phyloP scores from a whole-genome alignment of 2,113 vertebrate genomes.

The Perca schrenkii region DNA sequence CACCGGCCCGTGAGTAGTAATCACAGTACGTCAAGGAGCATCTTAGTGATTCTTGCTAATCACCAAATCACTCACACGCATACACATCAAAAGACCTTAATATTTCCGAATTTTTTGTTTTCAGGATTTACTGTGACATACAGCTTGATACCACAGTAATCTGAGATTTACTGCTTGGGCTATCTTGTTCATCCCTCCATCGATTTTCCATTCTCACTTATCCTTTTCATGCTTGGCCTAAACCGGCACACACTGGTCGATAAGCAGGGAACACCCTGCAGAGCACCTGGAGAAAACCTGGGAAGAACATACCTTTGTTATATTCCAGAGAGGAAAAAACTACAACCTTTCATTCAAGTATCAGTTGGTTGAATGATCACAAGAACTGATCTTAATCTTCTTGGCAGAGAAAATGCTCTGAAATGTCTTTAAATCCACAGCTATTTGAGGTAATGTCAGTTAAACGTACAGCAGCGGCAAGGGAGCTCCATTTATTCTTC shows the following conservation, averaged over 20 bases:
- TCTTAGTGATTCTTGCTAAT: neutral
- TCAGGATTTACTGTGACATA: constrained; percentile 9
- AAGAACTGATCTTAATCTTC: constrained; percentile 3
- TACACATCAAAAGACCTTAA: neutral
- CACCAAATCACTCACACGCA: neutral
- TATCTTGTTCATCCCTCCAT: constrained; percentile 40
- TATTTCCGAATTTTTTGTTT: neutral
- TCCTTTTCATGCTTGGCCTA: constrained; percentile 33
- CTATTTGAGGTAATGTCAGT: constrained; percentile 1
- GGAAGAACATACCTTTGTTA: neutral
- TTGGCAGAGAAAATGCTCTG: constrained; percentile 2
- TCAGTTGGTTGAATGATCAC: constrained; percentile 23
- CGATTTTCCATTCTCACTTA: constrained; percentile 37
- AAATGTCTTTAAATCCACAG: constrained; percentile 15
- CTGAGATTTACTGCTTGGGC: constrained; percentile 31
- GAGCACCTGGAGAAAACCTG: constrained; percentile 20
- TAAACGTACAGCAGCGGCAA: neutral
- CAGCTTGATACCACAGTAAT: constrained; percentile 18
- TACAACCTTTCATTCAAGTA: constrained; percentile 15
- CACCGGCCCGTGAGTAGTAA: no score
- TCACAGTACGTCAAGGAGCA: neutral
- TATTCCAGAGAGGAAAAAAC: neutral
- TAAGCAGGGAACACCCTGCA: constrained; percentile 27
- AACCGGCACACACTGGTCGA: constrained; percentile 29
- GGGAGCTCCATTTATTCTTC: constrained; percentile 30